These are phyloP conservation scores for Tachysurus vachellii DNA, from an alignment of 2,113 vertebrate genomes.

Conservation along the genomic window DNA sequence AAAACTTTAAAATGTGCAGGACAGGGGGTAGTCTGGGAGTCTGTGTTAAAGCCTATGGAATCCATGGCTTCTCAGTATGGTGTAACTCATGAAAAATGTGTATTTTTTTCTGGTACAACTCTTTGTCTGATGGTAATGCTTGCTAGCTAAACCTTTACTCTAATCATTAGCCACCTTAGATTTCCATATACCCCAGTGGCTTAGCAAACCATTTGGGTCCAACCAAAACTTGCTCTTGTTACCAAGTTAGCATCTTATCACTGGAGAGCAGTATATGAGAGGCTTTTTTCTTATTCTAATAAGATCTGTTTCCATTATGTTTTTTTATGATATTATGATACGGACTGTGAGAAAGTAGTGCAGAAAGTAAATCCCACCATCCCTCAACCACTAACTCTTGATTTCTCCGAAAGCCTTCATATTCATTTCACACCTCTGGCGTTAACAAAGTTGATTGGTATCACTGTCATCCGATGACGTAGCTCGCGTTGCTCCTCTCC, in stretches of 20 bases:
- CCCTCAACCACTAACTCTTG: constrained; percentile 12
- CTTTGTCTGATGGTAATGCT: not conserved
- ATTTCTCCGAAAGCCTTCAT: constrained; percentile 32
- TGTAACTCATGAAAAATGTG: not conserved
- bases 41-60: not conserved
- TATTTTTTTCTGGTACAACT: no score
- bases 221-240: not conserved
- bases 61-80: not conserved
- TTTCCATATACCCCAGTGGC: not conserved
- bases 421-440: constrained; percentile 42
- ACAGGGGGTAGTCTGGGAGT: constrained; percentile 10
- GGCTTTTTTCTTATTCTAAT: not conserved
- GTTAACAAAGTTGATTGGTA: constrained; percentile 40
- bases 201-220: no score
- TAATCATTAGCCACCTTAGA: not conserved
- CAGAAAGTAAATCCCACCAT: not conserved
- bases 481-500: constrained; percentile 34
- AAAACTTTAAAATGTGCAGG: constrained; percentile 1
- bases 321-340: not conserved
- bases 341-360: not conserved
- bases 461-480: constrained; percentile 45
- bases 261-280: not conserved
- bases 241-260: not conserved
- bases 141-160: not conserved
- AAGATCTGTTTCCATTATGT: not conserved